Evolutionary conservation across 2,113 vertebrate genomes (phyloP).

Genomic region (Notarius quadriscutis): DNA sequence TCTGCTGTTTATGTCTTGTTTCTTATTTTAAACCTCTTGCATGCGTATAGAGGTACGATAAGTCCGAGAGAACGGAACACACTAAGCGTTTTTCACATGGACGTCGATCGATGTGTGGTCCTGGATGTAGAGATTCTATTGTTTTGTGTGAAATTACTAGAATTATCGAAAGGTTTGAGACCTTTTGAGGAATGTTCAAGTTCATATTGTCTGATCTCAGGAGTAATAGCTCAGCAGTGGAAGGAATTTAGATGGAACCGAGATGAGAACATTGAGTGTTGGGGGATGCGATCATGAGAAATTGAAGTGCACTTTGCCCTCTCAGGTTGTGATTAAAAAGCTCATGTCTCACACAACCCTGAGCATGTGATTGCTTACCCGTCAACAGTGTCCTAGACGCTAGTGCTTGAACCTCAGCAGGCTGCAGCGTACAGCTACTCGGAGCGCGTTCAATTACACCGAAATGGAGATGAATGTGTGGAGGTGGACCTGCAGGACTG

Average conservation of each 20-base stretch:
- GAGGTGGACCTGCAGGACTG: slow-evolving; percentile 36
- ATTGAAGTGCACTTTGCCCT: slow-evolving; percentile 58
- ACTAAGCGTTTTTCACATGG: neutral
- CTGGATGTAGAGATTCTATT: neutral
- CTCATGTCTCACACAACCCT: neutral
- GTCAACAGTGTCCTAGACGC: slow-evolving; percentile 38
- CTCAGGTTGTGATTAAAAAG: slow-evolving; percentile 33
- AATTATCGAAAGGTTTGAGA: slow-evolving; percentile 48
- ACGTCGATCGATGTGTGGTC: slow-evolving; percentile 19
- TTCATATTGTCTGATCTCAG: slow-evolving; percentile 37
- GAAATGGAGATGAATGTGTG: slow-evolving; percentile 32
- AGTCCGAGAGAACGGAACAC: neutral
- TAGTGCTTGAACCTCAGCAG: slow-evolving; percentile 32
- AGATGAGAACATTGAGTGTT: neutral
- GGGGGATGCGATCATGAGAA: slow-evolving; percentile 60
- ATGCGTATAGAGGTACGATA: too few relatives aligned
- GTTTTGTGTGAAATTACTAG: slow-evolving; percentile 38
- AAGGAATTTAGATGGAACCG: slow-evolving; percentile 32
- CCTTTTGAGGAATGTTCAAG: slow-evolving; percentile 32
- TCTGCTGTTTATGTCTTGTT: neutral
- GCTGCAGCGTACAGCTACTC: slow-evolving; percentile 19
- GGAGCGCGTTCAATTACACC: slow-evolving; percentile 36
- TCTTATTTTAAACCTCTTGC: neutral
- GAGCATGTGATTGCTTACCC: slow-evolving; percentile 52
- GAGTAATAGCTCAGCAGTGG: slow-evolving; percentile 54